Base-by-base conservation (phyloP, 2,797 vertebrate species). In the Characodon lateralis region DNA sequence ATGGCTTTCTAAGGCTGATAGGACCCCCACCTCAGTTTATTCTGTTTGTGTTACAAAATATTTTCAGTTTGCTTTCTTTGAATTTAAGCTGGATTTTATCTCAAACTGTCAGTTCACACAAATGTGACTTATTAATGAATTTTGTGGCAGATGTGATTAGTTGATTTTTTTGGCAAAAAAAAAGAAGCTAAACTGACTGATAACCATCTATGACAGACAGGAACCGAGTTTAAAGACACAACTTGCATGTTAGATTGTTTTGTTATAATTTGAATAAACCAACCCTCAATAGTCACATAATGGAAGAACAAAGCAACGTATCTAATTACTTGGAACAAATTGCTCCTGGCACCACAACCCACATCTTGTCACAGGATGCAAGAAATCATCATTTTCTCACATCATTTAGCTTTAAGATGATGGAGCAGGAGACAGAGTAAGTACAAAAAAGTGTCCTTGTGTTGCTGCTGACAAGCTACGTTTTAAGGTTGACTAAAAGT, bases 271-370 rank as follows among this genome's bases (percentile, higher is more conserved):
- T 75, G 31, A 5, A 26, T 55, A 20, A 74, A 65, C 9, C 7
- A 51, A 22, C 0, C 6, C 13, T 73, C 58, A 56, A 46, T 24
- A 58, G 14, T 80, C 39, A 76, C 31, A 72, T n/a, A n/a, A 48
- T 13, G 1, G 31, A 71, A 46, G 28, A 72, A 71, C 28, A 69
- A 79, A 70, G 5, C 41, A 13, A 35, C 20, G 63, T 75, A 65
- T 72, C 79, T 69, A 75, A 82, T 83, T 72, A 76, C 71, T 79
- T 76, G 78, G 71, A 89, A 84, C 46, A 70, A 83, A 85, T 82
- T 41, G 18, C 66, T 58, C 13, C 2, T 58, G 24, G 56, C 69
- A 1, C 72, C 12, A 78, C 81, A 56, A 66, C 22, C 35, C n/a
- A 59, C 41, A 82, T 72, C 66, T 69, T 81, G 66, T 83, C 70